phyloP scores from a whole-genome alignment of 2,797 vertebrate species.

The Crocodylus rhombifer region DNA sequence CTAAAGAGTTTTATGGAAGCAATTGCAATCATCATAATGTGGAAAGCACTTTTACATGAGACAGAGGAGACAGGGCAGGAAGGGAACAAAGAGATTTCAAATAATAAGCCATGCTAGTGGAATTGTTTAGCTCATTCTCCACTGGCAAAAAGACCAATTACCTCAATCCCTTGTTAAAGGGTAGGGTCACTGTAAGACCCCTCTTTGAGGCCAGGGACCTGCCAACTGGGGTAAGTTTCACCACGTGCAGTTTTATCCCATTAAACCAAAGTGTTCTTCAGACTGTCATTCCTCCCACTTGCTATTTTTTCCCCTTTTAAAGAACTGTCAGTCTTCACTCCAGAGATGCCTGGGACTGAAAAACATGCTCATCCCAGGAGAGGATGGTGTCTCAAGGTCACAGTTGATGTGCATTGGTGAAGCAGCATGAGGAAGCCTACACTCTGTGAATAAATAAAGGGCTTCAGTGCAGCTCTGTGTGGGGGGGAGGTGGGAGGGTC shows the following conservation, averaged over 20 bases:
- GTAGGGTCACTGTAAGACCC: background rate
- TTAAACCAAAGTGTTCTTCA: slow-evolving; percentile 35
- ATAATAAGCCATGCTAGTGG: background rate
- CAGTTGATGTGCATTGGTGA: slow-evolving; percentile 71
- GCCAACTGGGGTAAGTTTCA: background rate
- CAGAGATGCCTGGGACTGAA: slow-evolving; percentile 58
- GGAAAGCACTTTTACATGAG: fast-evolving
- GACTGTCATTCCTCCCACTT: slow-evolving; percentile 40
- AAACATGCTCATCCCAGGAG: slow-evolving; percentile 72
- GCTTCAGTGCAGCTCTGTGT: background rate
- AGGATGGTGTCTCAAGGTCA: slow-evolving; percentile 66
- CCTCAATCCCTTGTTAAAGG: fast-evolving
- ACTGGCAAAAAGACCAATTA: background rate
- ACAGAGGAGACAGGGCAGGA: background rate
- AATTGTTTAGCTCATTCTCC: background rate
- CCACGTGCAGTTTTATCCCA: slow-evolving; percentile 38
- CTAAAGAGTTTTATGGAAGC: background rate
- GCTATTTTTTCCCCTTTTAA: background rate
- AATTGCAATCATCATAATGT: background rate
- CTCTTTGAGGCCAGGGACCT: background rate
- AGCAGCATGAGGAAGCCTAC: slow-evolving; percentile 67
- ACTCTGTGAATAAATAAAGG: slow-evolving; percentile 68
- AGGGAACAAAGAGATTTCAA: background rate
- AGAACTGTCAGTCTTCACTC: slow-evolving; percentile 71
- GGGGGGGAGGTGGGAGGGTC: slow-evolving; percentile 33